Evolutionary conservation across 2,888 invertebrate genomes (phyloP).

Genomic region (Psylliodes chrysocephalus): DNA sequence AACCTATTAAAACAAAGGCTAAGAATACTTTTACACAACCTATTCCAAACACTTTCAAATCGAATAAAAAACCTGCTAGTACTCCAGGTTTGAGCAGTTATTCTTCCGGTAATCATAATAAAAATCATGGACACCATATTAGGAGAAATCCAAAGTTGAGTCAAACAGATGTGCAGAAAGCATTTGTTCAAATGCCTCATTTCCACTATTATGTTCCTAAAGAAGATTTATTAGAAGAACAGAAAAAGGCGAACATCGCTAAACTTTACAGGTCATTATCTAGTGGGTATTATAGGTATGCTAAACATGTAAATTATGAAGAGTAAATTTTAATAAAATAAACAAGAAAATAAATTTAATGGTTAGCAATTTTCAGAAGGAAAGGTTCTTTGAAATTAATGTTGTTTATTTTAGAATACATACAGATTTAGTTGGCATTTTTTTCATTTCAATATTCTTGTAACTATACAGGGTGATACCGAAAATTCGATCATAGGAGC

Average conservation of each 20-base stretch:
- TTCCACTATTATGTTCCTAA: constrained; percentile 33
- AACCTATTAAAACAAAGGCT: constrained; percentile 50
- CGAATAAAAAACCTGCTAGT: constrained; percentile 61
- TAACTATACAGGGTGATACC: too few relatives aligned
- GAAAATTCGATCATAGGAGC: too few relatives aligned
- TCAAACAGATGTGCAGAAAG: constrained; percentile 3
- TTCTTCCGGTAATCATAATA: constrained; percentile 48
- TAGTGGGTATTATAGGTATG: constrained; percentile 49
- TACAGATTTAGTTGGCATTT: too few relatives aligned
- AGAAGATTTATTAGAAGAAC: constrained; percentile 33
- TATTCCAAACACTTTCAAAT: constrained; percentile 55
- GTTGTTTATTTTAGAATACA: too few relatives aligned
- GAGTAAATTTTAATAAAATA: background rate
- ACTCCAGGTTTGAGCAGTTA: constrained; percentile 67
- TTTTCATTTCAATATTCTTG: too few relatives aligned
- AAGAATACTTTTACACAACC: constrained; percentile 43
- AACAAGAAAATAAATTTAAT: too few relatives aligned
- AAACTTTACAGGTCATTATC: constrained; percentile 46
- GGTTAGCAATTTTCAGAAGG: too few relatives aligned
- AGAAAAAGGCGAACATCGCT: constrained; percentile 43
- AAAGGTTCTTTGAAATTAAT: too few relatives aligned
- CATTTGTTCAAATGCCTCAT: background rate
- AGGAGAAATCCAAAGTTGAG: constrained; percentile 30
- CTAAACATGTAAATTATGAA: constrained; percentile 44
- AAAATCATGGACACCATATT: constrained; percentile 26